Percentiles rank a stretch among this genome's conserved stretches.
phyloP scores from a whole-genome alignment of 2,888 invertebrate genomes.

The Oscheius sp. region DNA sequence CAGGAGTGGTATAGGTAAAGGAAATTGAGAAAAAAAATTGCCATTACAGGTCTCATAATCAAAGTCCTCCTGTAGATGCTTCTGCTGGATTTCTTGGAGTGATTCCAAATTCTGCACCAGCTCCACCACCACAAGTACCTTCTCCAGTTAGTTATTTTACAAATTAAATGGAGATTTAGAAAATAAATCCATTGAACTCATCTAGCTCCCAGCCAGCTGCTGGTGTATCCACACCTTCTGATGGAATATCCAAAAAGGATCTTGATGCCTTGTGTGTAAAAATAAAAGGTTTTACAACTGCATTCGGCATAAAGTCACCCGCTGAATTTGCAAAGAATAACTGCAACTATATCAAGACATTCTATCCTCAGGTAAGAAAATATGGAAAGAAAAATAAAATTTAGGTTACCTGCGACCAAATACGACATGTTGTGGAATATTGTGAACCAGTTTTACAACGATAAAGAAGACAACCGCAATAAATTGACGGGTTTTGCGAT shows the following conservation, averaged over 20 bases:
- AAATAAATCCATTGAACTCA: not conserved
- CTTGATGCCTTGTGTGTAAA: constrained; percentile 10
- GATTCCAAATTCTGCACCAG: not conserved
- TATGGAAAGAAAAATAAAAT: not conserved
- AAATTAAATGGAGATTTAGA: not conserved
- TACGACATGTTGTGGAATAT: constrained; percentile 36
- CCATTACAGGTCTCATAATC: constrained; percentile 5
- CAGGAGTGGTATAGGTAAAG: constrained; percentile 27
- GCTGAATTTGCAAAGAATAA: constrained; percentile 43
- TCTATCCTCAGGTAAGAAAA: constrained; percentile 44
- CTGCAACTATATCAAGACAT: constrained; percentile 39
- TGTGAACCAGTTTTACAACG: constrained; percentile 23
- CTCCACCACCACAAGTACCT: constrained; percentile 1
- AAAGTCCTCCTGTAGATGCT: not conserved
- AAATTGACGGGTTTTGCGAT: constrained; percentile 18
- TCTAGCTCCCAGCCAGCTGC: too few relatives aligned
- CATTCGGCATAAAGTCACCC: constrained; percentile 45
- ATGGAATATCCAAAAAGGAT: constrained; percentile 13
- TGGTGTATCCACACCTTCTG: not conserved
- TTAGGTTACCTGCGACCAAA: constrained; percentile 47
- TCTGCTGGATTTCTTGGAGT: constrained; percentile 18
- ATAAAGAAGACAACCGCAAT: not conserved
- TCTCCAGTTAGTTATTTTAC: not conserved
- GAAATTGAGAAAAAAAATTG: too few relatives aligned
- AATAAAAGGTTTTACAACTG: constrained; percentile 29